Conservation (phyloP, 2,888 invertebrate species). For the Dascillus cervinus region DNA sequence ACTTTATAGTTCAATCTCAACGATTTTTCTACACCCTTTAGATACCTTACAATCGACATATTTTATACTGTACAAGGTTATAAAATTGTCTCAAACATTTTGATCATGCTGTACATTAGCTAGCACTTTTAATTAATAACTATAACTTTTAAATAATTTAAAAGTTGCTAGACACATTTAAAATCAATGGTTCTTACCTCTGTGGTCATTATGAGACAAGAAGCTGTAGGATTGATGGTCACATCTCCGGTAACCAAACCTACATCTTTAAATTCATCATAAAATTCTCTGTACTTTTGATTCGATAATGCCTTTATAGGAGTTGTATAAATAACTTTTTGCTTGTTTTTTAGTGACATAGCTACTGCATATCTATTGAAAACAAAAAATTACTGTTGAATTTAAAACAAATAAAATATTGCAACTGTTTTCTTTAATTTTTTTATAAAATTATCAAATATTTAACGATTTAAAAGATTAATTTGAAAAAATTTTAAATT, state of each 20-base stretch:
- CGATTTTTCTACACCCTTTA: too few relatives aligned
- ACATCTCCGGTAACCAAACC: constrained; percentile 98
- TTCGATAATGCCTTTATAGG: constrained; percentile 99
- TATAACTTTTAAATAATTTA: too few relatives aligned
- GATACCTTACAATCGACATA: too few relatives aligned
- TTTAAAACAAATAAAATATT: neutral
- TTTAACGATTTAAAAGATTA: neutral
- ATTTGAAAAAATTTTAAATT: neutral
- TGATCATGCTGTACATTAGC: too few relatives aligned
- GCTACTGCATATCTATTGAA: constrained; percentile 82
- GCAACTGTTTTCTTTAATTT: too few relatives aligned
- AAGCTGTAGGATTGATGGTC: constrained; percentile 96
- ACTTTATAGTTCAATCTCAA: too few relatives aligned
- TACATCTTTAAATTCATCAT: constrained; percentile 95
- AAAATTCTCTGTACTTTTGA: constrained; percentile 97
- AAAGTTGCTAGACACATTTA: constrained; percentile 4
- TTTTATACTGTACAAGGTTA: too few relatives aligned
- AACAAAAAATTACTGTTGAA: neutral
- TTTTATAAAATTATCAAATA: too few relatives aligned
- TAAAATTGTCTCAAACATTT: too few relatives aligned
- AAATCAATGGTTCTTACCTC: constrained; percentile 52
- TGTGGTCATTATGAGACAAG: constrained; percentile 99
- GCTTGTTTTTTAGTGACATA: constrained; percentile 84
- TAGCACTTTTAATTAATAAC: too few relatives aligned
- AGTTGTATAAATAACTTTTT: constrained; percentile 98